Evolutionary conservation across 2,888 invertebrate species (phyloP).

Genomic region (Frankliniella fusca): DNA sequence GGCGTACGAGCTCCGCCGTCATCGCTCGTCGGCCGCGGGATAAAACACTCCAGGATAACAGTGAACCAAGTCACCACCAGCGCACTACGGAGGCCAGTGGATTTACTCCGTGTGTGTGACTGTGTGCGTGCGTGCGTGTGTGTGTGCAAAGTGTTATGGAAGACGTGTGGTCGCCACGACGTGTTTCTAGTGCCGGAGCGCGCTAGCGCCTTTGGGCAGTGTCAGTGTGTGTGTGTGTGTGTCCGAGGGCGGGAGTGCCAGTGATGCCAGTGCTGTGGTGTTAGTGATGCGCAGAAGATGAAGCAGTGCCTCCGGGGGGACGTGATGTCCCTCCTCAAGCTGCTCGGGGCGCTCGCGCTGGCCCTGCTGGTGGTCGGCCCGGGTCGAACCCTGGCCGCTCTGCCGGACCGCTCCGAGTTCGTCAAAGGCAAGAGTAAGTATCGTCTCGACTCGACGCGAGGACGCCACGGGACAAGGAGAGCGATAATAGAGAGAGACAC

Average conservation of each 20-base stretch:
- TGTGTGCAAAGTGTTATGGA: too few species aligned
- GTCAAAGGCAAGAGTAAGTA: slow-evolving; percentile 10
- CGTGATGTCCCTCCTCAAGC: neutral
- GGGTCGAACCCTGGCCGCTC: neutral
- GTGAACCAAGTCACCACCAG: neutral
- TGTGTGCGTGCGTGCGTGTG: too few species aligned
- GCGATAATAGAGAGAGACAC: neutral
- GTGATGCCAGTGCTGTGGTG: slow-evolving; percentile 16
- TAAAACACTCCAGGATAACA: neutral
- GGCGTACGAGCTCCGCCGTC: neutral
- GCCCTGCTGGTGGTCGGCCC: slow-evolving; percentile 11
- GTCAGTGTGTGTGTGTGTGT: neutral
- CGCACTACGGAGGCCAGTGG: too few species aligned
- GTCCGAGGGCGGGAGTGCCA: neutral
- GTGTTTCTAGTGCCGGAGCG: too few species aligned
- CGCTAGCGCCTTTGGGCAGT: neutral
- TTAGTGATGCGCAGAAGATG: neutral
- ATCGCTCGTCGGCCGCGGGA: neutral
- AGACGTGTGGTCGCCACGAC: too few species aligned
- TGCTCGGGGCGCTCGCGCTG: neutral
- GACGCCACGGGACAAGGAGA: neutral
- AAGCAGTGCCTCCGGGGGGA: neutral
- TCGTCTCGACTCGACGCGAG: neutral
- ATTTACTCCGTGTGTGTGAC: too few species aligned
- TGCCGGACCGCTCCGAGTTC: slow-evolving; percentile 18